Base-by-base conservation (phyloP, 2,888 invertebrate species). In the Parnassius smintheus region DNA sequence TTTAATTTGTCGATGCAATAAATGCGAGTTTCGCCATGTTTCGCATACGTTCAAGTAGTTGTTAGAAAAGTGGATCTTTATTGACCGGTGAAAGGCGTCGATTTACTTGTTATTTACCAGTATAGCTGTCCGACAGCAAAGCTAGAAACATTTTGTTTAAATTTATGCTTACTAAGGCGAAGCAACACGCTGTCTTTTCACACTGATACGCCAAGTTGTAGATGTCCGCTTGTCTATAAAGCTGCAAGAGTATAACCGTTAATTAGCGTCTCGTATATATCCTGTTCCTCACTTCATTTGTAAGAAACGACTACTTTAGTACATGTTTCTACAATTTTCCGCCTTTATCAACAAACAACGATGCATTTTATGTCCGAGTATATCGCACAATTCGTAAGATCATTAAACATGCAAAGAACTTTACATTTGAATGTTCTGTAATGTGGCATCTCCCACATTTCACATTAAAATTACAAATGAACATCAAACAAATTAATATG, bases 31-130 rank as follows among this genome's bases (percentile, higher is more conserved):
- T 72, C 70, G 70, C 67, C 62, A 57, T 58, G 71, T 76, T 75
- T 77, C 75, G 76, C 72, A 73, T 73, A 74, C 72, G 72, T 73
- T 73, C 75, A 73, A 71, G 74, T 76, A 75, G 78, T 76, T 76
- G 78, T 78, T 85, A 81, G 85, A 88, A 86, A 88, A 85, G 86
- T 83, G 78, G 84, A 81, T 83, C 81, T 83, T 83, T 84, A 83
- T 84, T 80, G 78, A 80, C 68, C 70, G 80, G 88, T 85, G 88
- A 88, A 89, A 89, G 86, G 71, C 59, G 68, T 66, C 66, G 67
- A 73, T 72, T 73, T 71, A 72, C 70, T 68, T 69, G 49, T 72
- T 71, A 72, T 67, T 75, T 71, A 70, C 70, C 68, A 70, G 77
- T 75, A 78, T 75, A 74, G 75, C 70, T 73, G 76, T 74, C 70